Base-by-base conservation (phyloP, 2,888 invertebrate genomes). In the Drosophila differens region DNA sequence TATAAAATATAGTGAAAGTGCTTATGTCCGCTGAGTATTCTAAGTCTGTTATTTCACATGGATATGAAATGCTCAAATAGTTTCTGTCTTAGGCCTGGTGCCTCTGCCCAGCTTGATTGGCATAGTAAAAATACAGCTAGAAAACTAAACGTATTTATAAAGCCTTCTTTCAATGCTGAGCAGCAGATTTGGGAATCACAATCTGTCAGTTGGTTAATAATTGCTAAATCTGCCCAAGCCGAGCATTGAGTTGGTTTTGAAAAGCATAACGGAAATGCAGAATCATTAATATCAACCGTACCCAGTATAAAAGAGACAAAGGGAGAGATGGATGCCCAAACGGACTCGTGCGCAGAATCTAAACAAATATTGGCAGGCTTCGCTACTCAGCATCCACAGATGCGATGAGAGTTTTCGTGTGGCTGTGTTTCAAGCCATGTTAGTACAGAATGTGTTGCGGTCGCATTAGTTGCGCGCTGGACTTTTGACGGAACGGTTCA, bases 401-500 rank as follows among this genome's bases (percentile, higher is more conserved):
- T 47, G 22, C 9, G 58, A 30, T 22, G 30, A 4, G 44, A 22
- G 7, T 25, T n/a, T 28, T 28, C 10, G 16, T 54, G 3, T 54
- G 12, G 2, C 28, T 6, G 37, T 16, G 16, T 7, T 58, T 39
- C 47, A 47, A 47, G 30, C 59, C 44, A 55, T 0, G 49, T 9
- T 12, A 60, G 49, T 22, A 30, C 37, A 49, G 55, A 60, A 28
- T 28, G 30, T 25, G 51, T 0, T n/a, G 52, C 39, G 44, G 63
- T 35, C 70, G 47, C 25, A 52, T 86, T 78, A 86, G 85, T 86
- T 87, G 78, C 73, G 70, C 83, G 88, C 74, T 89, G 74, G 80
- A 60, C 83, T 82, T 75, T 75, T 58, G 65, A 79, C 85, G 88
- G 78, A 85, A 87, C 89, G 85, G 85, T 86, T 74, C 68, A 66